Evolutionary conservation across 2,888 invertebrate species (phyloP).

Genomic region (Sinhomidia bicolor): DNA sequence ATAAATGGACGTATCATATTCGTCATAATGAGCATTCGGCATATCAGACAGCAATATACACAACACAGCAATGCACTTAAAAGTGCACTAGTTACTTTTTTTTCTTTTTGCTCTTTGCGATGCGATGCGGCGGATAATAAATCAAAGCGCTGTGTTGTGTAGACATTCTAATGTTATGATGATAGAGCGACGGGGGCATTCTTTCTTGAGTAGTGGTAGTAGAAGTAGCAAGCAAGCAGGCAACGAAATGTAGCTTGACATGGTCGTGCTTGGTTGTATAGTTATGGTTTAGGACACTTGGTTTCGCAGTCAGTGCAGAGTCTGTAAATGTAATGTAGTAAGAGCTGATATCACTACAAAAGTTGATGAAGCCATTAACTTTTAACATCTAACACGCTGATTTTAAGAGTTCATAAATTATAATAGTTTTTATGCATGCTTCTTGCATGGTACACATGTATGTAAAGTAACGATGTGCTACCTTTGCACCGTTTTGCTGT

Average conservation of each 20-base stretch:
- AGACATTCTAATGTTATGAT: neutral
- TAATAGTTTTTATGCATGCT: neutral
- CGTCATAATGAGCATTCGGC: neutral
- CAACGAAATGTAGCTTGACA: neutral
- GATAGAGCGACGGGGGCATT: neutral
- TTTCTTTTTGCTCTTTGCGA: neutral
- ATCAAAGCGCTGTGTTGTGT: neutral
- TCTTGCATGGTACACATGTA: too few relatives aligned
- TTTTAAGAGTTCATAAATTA: conserved; percentile 16
- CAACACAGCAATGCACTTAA: neutral
- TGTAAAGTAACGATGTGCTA: too few relatives aligned
- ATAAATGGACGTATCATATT: neutral
- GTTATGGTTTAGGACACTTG: neutral
- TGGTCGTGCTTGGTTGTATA: neutral
- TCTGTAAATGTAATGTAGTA: neutral
- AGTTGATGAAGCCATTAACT: conserved; percentile 16
- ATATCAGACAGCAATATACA: too few relatives aligned
- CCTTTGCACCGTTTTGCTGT: too few relatives aligned
- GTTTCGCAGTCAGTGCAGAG: neutral
- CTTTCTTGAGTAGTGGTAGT: neutral
- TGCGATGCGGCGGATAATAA: neutral
- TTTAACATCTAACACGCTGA: neutral
- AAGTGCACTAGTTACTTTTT: neutral
- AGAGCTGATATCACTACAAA: neutral
- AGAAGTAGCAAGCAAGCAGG: neutral